A percentile compares a stretch with the other conserved stretches of the same genome.
Evolutionary conservation across 1,140 invertebrate genomes (phyloP).

Genomic region (Achroia grisella): DNA sequence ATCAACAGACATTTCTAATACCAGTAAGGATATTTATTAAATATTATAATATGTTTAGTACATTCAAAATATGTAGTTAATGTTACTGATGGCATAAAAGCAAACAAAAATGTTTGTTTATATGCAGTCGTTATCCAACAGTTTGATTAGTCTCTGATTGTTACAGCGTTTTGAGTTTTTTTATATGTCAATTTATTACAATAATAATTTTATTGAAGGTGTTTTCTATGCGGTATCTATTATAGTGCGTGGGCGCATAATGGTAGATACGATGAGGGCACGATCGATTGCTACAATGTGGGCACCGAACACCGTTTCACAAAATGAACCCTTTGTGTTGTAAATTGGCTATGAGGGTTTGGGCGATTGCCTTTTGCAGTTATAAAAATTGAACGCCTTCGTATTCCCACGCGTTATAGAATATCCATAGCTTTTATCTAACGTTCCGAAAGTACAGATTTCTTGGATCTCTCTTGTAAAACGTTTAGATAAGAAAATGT

Average conservation of each 20-base stretch:
- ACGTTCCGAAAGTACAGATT: constrained; percentile 8
- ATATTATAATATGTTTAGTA: too few species aligned
- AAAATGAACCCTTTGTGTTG: constrained; percentile 59
- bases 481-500: constrained; percentile 57
- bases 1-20: too few species aligned
- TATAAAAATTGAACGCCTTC: constrained; percentile 35
- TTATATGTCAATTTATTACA: too few species aligned
- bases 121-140: too few species aligned
- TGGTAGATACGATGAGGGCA: constrained; percentile 49
- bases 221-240: constrained; percentile 3
- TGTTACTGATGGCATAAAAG: too few species aligned
- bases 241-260: constrained; percentile 40
- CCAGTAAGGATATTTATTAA: too few species aligned
- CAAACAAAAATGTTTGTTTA: too few species aligned
- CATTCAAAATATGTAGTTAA: too few species aligned
- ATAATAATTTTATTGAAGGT: not conserved
- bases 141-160: too few species aligned
- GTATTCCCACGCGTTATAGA: constrained; percentile 9
- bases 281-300: constrained; percentile 55
- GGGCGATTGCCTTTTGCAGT: constrained; percentile 54
- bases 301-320: constrained; percentile 37
- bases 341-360: constrained; percentile 57
- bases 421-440: not conserved
- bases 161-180: too few species aligned
- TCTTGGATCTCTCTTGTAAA: constrained; percentile 30